Base-by-base conservation (phyloP, 2,888 invertebrate genomes). In the Pardosa pseudoannulata region DNA sequence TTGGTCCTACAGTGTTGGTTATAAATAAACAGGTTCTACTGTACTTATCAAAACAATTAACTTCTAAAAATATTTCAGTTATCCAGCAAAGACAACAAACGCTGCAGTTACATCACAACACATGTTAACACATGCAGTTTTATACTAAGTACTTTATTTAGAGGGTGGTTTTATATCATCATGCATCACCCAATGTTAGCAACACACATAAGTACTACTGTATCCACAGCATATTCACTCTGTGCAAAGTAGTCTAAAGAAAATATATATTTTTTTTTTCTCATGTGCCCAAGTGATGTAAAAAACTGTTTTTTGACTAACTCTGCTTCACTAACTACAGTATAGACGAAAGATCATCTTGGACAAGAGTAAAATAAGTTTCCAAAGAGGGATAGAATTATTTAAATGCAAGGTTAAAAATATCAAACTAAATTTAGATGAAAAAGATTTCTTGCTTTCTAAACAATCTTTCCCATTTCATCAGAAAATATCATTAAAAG, bases 211-310 rank as follows among this genome's bases (percentile, higher is more conserved):
- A 83, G 83, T 83, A 83, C 83, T 83, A 82, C 39, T 70, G 50
- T 72, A 78, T 78, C 28, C 75, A 65, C 65, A 50, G 50, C 46
- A 23, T 19, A 50, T 11, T 73, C 70, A 75, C 81, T 78, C 78
- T 72, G 83, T 83, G 83, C 83, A 83, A 83, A 83, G 83, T 83
- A 83, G 83, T 83, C 83, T 83, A 83, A 83, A 78, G 83, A 83
- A 83, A 83, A 83, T 83, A 83, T 83, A 83, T 83, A 46, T 46
- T n/a, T n/a, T 36, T 36, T 67, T 76, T 76, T 83, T 78, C 28
- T 73, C 56, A 78, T 83, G 83, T 83, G 83, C 83, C 83, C 83
- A 78, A 78, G 76, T 83, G 71, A 72, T 83, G 78, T 83, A 83
- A 83, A 83, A 83, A 83, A 83, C 76, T 71, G 32, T 65, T 72